Base-by-base conservation (phyloP, 1,140 invertebrate genomes). In the Myzus persicae region DNA sequence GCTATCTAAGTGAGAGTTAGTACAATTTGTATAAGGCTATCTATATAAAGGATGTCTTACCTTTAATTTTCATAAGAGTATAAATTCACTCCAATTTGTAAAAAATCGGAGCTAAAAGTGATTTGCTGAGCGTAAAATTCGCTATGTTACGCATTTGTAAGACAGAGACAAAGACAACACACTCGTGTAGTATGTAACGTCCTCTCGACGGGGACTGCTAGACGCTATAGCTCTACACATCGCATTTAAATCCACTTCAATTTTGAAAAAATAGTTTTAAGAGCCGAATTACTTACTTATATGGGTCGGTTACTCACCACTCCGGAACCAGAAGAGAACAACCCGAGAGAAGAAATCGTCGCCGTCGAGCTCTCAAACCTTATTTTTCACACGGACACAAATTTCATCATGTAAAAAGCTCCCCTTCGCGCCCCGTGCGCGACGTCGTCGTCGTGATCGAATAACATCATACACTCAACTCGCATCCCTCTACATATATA, bases 361-460 rank as follows among this genome's bases (percentile, higher is more conserved):
- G 9, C 9, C 42, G 26, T 44, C 26, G 42, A 85, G 26, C 42
- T 44, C 31, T 85, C 40, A 44, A 85, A 44, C 9, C 11, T 85
- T 85, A 85, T 85, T 85, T 85, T 85, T 85, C 42, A 44, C 84
- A 85, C 11, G 14, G 14, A 85, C 84, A 42, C 84, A 85, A 85
- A 85, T 85, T 85, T 85, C 84, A 85, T 85, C 84, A 85, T 85
- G 84, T 18, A 85, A 85, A 85, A 44, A 85, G 84, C 84, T 85
- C 26, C 42, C 5, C 26, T 85, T 85, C 84, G 84, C 31, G 18
- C 3, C 59, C 26, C 26, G n/a, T 26, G 31, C 2, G 8, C 26
- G 26, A 67, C 59, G 59, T 5, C 31, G 59, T 59, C 38, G 11
- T 44, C 84, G 38, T 85, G 84, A 85, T 85, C 42, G 40, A 85